These are phyloP conservation scores for Sminthopsis crassicaudata DNA, from an alignment of 2,113 vertebrate genomes.

Conservation along the genomic window DNA sequence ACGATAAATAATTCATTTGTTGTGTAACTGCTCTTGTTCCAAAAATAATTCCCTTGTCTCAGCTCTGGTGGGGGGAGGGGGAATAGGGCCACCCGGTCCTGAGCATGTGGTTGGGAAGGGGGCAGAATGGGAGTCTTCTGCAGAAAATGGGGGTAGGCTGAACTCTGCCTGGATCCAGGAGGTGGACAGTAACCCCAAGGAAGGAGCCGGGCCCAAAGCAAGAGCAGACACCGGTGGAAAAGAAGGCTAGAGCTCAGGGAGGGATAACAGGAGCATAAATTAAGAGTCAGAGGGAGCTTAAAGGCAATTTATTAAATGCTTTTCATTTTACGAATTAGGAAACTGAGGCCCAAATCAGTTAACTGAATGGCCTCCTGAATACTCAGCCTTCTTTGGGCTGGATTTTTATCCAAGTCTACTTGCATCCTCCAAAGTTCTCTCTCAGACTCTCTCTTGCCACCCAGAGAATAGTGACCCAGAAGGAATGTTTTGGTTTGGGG, in stretches of 20 bases:
- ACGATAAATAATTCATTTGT: constrained; percentile 88
- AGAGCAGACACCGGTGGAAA: neutral
- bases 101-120: neutral
- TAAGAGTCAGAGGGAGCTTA: neutral
- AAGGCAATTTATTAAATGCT: neutral
- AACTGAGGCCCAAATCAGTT: neutral
- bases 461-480: neutral
- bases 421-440: neutral
- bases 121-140: constrained; percentile 10
- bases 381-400: neutral
- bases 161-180: neutral
- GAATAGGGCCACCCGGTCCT: neutral
- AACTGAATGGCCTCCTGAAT: neutral
- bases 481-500: neutral
- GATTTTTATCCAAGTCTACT: neutral
- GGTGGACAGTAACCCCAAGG: neutral
- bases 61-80: constrained; percentile 68
- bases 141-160: neutral
- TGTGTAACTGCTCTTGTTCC: constrained; percentile 83
- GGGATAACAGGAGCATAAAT: neutral
- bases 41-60: constrained; percentile 84
- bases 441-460: neutral
- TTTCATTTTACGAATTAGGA: neutral
- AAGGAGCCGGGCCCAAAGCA: neutral
- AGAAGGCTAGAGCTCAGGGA: neutral